Evolutionary conservation across 2,797 vertebrate species (phyloP).

Genomic region (Phaenicophaeus curvirostris): DNA sequence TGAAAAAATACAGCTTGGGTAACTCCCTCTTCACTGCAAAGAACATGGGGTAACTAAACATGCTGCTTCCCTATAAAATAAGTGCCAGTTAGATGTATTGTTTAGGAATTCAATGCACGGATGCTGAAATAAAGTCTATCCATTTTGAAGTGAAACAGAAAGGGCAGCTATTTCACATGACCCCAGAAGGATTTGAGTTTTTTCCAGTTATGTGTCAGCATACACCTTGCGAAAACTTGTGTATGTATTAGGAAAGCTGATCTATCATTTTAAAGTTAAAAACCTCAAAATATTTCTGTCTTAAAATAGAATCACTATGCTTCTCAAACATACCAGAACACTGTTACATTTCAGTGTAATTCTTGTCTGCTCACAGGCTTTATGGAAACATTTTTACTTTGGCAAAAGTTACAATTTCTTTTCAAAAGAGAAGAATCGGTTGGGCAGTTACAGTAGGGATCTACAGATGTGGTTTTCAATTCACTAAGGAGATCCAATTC

Average conservation of each 20-base stretch:
- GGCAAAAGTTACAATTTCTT: constrained; percentile 3
- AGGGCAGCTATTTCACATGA: constrained; percentile 32
- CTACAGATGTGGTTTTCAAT: background rate
- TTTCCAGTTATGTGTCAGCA: background rate
- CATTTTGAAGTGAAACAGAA: constrained; percentile 6
- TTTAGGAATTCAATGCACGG: constrained; percentile 12
- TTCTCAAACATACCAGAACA: background rate
- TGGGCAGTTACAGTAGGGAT: background rate
- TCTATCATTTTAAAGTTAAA: background rate
- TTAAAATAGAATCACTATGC: background rate
- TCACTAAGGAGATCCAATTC: background rate
- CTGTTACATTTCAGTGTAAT: background rate
- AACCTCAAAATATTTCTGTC: background rate
- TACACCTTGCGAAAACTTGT: constrained; percentile 23
- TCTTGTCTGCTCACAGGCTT: background rate
- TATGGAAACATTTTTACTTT: background rate
- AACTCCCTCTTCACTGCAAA: background rate
- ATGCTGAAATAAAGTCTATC: constrained; percentile 31
- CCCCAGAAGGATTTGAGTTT: background rate
- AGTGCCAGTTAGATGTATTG: constrained; percentile 20
- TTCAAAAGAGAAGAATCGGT: background rate
- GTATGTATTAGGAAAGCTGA: background rate
- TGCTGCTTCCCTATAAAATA: constrained; percentile 39
- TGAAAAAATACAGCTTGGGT: constrained; percentile 24
- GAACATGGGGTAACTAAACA: background rate